These are phyloP conservation scores for Tridacna crocea DNA, from an alignment of 2,888 invertebrate genomes.

Conservation along the genomic window DNA sequence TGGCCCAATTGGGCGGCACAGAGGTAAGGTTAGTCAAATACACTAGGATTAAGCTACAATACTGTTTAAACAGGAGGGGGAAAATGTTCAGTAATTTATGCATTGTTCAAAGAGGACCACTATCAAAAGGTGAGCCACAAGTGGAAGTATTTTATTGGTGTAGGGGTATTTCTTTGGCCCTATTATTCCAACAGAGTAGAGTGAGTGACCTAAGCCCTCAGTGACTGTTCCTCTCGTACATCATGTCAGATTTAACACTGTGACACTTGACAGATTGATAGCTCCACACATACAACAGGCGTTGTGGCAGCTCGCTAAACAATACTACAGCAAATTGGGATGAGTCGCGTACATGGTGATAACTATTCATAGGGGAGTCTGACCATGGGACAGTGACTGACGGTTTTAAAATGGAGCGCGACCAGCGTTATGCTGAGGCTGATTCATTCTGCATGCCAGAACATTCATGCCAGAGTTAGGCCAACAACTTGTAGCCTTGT, in stretches of 20 bases:
- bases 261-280: slow-evolving; percentile 82
- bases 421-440: background rate
- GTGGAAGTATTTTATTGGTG: slow-evolving; percentile 45
- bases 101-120: slow-evolving; percentile 14
- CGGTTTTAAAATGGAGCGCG: background rate
- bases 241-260: slow-evolving; percentile 79
- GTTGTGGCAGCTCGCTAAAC: slow-evolving; percentile 57
- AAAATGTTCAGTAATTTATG: slow-evolving; percentile 28
- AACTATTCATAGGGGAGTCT: slow-evolving; percentile 15
- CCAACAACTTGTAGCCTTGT: too few relatives aligned
- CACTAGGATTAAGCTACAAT: slow-evolving; percentile 11
- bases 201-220: slow-evolving; percentile 69
- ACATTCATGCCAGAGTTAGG: background rate
- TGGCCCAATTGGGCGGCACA: slow-evolving; percentile 48
- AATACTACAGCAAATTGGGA: slow-evolving; percentile 52
- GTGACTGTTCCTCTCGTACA: slow-evolving; percentile 77
- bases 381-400: slow-evolving; percentile 18
- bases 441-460: slow-evolving; percentile 7
- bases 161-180: slow-evolving; percentile 44
- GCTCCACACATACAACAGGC: slow-evolving; percentile 60
- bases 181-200: slow-evolving; percentile 43
- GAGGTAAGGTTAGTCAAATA: slow-evolving; percentile 26
- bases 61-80: slow-evolving; percentile 15
- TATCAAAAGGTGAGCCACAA: slow-evolving; percentile 16
- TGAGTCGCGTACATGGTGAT: slow-evolving; percentile 23